These are phyloP conservation scores for Brevimyrus niger DNA, from an alignment of 2,113 vertebrate species.

Conservation along the genomic window DNA sequence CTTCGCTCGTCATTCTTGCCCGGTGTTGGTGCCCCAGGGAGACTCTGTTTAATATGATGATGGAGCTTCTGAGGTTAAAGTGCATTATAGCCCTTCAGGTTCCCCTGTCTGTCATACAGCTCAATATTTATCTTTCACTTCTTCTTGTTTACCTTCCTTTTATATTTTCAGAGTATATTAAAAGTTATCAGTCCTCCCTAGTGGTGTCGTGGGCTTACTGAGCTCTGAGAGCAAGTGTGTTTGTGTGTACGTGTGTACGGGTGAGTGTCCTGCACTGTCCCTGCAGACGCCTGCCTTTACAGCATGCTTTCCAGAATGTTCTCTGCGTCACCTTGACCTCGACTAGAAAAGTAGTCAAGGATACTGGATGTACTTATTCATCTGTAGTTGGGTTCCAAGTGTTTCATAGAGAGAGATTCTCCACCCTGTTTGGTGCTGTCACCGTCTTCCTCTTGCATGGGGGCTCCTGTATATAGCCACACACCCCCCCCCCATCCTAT, in stretches of 20 bases:
- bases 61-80: neutral
- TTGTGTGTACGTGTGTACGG: too few relatives aligned
- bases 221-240: neutral
- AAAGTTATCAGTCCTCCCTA: neutral
- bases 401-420: neutral
- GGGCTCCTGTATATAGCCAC: neutral
- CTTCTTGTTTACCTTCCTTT: neutral
- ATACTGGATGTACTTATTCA: neutral
- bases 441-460: neutral
- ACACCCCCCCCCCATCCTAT: neutral
- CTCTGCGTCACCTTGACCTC: neutral
- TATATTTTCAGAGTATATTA: slow-evolving; percentile 5
- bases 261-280: neutral
- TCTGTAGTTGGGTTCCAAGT: neutral
- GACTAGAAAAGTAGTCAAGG: neutral
- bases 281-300: neutral
- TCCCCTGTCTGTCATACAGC: neutral
- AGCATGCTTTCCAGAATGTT: neutral
- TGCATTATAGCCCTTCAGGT: neutral
- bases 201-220: neutral
- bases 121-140: neutral
- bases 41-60: neutral
- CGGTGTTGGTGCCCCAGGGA: neutral
- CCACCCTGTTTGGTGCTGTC: neutral
- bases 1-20: neutral